phyloP scores from a whole-genome alignment of 2,888 invertebrate genomes.

The Cyclophora albipunctata region DNA sequence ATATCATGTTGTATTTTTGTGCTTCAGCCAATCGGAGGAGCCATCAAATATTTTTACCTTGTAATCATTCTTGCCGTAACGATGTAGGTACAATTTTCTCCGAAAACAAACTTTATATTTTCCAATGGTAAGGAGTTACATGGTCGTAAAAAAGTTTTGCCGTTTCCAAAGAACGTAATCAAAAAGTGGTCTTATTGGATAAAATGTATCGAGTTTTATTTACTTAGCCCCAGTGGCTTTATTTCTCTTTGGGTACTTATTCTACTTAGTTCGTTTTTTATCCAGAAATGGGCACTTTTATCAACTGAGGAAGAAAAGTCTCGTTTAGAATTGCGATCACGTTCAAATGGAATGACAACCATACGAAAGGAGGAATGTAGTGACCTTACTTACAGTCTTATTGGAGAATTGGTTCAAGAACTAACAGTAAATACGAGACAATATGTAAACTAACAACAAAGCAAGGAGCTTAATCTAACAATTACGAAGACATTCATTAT shows the following conservation, averaged over 20 bases:
- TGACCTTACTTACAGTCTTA: no score
- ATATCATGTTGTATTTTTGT: no score
- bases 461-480: no score
- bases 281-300: not conserved
- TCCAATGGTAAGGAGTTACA: slow-evolving; percentile 13
- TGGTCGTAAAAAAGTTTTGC: slow-evolving; percentile 15
- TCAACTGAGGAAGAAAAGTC: not conserved
- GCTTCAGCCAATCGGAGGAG: not conserved
- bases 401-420: no score
- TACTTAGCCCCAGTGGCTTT: slow-evolving; percentile 5
- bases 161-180: slow-evolving; percentile 13
- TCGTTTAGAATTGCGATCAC: no score
- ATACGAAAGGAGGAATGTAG: no score
- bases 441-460: no score
- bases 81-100: slow-evolving; percentile 5
- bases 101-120: slow-evolving; percentile 14
- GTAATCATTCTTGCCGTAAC: slow-evolving; percentile 7
- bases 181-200: slow-evolving; percentile 15
- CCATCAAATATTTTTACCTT: not conserved
- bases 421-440: no score
- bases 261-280: not conserved
- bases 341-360: no score
- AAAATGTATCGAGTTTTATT: slow-evolving; percentile 12
- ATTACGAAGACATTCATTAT: no score
- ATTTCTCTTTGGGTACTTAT: not conserved